These are phyloP conservation scores for Cliona cf. orientalis DNA, from an alignment of 37 sponge, comb jelly and placozoan genomes.

Conservation along the genomic window DNA sequence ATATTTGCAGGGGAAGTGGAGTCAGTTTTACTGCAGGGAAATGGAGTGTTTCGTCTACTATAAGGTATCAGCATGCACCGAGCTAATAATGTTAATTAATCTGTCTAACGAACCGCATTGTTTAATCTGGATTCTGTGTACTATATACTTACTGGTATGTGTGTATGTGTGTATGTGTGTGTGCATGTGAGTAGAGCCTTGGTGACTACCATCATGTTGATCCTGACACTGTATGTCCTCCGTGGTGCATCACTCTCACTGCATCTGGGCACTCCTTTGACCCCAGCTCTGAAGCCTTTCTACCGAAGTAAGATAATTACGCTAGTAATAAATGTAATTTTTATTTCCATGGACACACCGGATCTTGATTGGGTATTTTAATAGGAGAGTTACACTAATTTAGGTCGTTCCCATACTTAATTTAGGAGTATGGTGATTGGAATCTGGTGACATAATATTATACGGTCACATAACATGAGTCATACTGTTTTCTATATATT, in stretches of 20 bases:
- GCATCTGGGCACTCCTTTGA: constrained; percentile 84
- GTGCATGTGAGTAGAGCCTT: constrained; percentile 20
- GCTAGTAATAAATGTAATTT: no score
- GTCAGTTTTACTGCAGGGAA: constrained; percentile 53
- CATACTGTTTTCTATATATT: no score
- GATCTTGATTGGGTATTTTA: no score
- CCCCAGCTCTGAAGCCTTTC: constrained; percentile 59
- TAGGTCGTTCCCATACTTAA: no score
- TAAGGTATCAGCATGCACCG: constrained; percentile 78
- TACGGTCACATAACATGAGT: no score
- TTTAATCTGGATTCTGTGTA: not conserved
- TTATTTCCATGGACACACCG: no score
- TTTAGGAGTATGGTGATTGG: no score
- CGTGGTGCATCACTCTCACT: constrained; percentile 83
- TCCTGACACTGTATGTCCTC: constrained; percentile 57
- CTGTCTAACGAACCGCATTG: no score
- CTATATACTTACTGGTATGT: no score
- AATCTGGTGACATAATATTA: no score
- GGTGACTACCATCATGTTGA: constrained; percentile 22
- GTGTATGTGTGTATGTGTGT: constrained; percentile 16
- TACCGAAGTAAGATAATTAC: constrained; percentile 69
- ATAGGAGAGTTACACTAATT: no score
- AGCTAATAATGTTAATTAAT: no score
- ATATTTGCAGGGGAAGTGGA: constrained; percentile 47
- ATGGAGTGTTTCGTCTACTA: constrained; percentile 89